A percentile compares a stretch with the other conserved stretches of the same genome.
phyloP scores from a whole-genome alignment of 2,113 vertebrate species.

The Nothobranchius kuhntae region DNA sequence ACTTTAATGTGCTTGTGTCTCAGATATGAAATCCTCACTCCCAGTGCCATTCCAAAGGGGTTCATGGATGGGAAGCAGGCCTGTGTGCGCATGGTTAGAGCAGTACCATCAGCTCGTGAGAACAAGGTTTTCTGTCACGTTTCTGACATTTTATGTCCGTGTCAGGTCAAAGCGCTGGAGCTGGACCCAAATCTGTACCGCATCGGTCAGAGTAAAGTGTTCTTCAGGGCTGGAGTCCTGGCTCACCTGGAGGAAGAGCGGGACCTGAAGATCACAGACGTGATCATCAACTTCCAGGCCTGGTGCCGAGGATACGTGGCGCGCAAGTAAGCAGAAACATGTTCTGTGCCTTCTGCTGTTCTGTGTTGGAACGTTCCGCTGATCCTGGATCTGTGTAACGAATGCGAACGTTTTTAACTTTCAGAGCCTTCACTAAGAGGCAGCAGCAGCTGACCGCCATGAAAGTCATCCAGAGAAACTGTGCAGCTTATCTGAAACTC shows the following conservation, averaged over 20 bases:
- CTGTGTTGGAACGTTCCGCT: not conserved
- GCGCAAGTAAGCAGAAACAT: conserved; percentile 83
- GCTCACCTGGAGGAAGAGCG: conserved; percentile 98
- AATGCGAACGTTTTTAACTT: not conserved
- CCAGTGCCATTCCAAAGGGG: conserved; percentile 95
- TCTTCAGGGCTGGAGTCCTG: conserved; percentile 95
- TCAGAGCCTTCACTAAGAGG: conserved; percentile 92
- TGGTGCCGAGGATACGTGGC: conserved; percentile 95
- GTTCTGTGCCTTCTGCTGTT: not conserved
- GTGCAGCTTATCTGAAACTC: conserved; percentile 95
- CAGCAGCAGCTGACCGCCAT: conserved; percentile 97
- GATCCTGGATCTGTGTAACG: not conserved
- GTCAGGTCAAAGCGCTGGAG: conserved; percentile 93
- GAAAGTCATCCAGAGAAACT: conserved; percentile 98
- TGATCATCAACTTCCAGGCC: conserved; percentile 97
- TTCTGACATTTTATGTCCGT: not conserved
- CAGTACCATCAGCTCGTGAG: not conserved
- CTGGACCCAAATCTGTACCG: conserved; percentile 94
- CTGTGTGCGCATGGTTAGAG: conserved; percentile 92
- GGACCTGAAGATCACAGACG: conserved; percentile 96
- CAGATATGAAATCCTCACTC: conserved; percentile 97
- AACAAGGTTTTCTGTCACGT: not conserved
- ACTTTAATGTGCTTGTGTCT: conserved; percentile 7
- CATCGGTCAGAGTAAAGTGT: conserved; percentile 98
- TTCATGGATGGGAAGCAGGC: conserved; percentile 99